Conservation (phyloP, 2,888 invertebrate genomes). For the Eurytoma californica region DNA sequence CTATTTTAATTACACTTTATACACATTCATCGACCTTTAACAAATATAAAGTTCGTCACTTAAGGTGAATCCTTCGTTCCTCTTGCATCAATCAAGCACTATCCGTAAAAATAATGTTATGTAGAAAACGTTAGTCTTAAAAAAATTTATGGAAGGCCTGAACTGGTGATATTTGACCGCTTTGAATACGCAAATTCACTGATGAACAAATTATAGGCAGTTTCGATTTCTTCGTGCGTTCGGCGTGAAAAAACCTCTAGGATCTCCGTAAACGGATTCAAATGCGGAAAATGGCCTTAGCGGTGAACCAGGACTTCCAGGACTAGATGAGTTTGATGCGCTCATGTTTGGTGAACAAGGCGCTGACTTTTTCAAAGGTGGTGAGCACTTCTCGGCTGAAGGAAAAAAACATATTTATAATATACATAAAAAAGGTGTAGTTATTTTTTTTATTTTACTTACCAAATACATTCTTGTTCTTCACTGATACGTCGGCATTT, state of each 20-base stretch:
- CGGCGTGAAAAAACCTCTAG: constrained; percentile 65
- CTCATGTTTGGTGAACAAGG: constrained; percentile 63
- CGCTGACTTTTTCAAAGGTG: constrained; percentile 65
- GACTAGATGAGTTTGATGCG: constrained; percentile 62
- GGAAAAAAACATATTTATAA: constrained; percentile 24
- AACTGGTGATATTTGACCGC: not conserved
- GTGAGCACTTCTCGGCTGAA: constrained; percentile 70
- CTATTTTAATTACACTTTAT: constrained; percentile 56
- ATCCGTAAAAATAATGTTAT: constrained; percentile 44
- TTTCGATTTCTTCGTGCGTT: constrained; percentile 63
- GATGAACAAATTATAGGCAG: constrained; percentile 32
- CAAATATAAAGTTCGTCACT: constrained; percentile 48
- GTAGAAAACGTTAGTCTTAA: constrained; percentile 35
- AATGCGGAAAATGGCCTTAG: constrained; percentile 69
- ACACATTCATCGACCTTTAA: constrained; percentile 42
- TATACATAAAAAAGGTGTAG: constrained; percentile 5
- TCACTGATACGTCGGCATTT: constrained; percentile 68
- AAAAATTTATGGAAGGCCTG: constrained; percentile 36
- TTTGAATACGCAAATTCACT: constrained; percentile 1
- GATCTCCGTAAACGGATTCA: constrained; percentile 70
- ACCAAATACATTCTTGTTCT: constrained; percentile 70
- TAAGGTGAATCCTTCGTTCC: constrained; percentile 38
- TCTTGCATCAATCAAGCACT: constrained; percentile 22
- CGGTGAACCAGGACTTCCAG: constrained; percentile 65
- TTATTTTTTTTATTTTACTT: constrained; percentile 52